Base-by-base conservation (phyloP, 2,888 invertebrate species). In the Trachelus stipa region DNA sequence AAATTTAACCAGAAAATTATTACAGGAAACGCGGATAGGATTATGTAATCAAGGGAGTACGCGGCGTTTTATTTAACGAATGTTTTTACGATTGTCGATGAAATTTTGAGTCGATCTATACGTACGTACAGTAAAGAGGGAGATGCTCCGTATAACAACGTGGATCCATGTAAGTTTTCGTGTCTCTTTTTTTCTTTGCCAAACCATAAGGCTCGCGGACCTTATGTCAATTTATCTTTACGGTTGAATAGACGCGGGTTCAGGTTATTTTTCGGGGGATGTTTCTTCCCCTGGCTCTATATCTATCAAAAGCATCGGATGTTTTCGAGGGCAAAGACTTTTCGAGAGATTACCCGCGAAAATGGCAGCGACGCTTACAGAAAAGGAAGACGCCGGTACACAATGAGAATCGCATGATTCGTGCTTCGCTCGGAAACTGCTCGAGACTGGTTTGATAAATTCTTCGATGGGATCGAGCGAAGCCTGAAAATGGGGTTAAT, bases 141-240 rank as follows among this genome's bases (percentile, higher is more conserved):
- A 9, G 23, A 23, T 75, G 33, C 73, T 76, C 56, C 56, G 76
- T 73, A 73, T 74, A 77, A 79, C 79, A 73, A 77, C 77, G 71
- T 73, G 76, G 71, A 79, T 81, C 79, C 80, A 75, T 81, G 80
- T 77, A 80, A 79, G 81, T 80, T 82, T 77, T 74, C 74, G 73
- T 77, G 81, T 83, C 76, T 80, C 86, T 40, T 37, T 37, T 87
- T 40, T 37, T 37, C 23, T 85, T 84, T 83, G 83, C 84, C 83
- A 83, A 84, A 82, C 83, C 82, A 83, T 83, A 83, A 81, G 83
- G 81, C 85, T 82, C 83, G 77, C 77, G 84, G 82, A 85, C 84
- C 83, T 83, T 77, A 75, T 81, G 81, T 86, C 86, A 84, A 88
- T 88, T 88, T 86, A 84, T 87, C 87, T 87, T 85, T 84, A 79